Percentiles rank a stretch among this genome's conserved stretches.
Conservation (phyloP, 2,113 vertebrate genomes). For the Thomomys bottae region DNA sequence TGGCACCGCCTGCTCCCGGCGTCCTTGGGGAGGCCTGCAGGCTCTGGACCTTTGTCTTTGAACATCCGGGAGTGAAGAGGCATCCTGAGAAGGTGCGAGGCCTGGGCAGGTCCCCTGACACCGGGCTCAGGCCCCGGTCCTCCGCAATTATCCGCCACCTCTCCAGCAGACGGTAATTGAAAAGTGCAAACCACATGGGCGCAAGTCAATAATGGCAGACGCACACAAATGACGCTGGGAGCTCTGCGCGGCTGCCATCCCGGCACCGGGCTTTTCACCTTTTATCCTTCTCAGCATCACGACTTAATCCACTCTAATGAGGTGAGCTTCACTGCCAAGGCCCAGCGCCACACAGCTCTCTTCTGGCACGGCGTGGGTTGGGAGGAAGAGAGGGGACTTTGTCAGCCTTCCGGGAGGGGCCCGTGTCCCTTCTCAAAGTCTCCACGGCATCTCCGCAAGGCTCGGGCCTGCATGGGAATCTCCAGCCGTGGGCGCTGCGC, state of each 20-base stretch:
- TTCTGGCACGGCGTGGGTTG: slow-evolving; percentile 77
- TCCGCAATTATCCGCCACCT: slow-evolving; percentile 91
- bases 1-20: slow-evolving; percentile 64
- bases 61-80: slow-evolving; percentile 88
- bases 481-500: background rate
- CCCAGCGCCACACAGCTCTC: slow-evolving; percentile 76
- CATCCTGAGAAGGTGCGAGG: slow-evolving; percentile 87
- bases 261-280: slow-evolving; percentile 85
- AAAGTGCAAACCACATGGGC: slow-evolving; percentile 90
- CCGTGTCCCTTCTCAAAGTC: slow-evolving; percentile 49
- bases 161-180: slow-evolving; percentile 89
- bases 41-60: slow-evolving; percentile 90
- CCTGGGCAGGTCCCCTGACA: slow-evolving; percentile 88
- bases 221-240: slow-evolving; percentile 81
- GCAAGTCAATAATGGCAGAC: slow-evolving; percentile 90
- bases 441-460: background rate
- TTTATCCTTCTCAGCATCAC: slow-evolving; percentile 89
- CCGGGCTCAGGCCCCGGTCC: slow-evolving; percentile 86
- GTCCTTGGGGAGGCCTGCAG: slow-evolving; percentile 80
- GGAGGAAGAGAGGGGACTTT: slow-evolving; percentile 73
- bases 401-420: slow-evolving; percentile 85
- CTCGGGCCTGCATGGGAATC: slow-evolving; percentile 36
- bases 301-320: slow-evolving; percentile 93
- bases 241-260: slow-evolving; percentile 78
- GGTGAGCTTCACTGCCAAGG: slow-evolving; percentile 84